Base-by-base conservation (phyloP, 2,797 vertebrate genomes). In the Antrozous pallidus region DNA sequence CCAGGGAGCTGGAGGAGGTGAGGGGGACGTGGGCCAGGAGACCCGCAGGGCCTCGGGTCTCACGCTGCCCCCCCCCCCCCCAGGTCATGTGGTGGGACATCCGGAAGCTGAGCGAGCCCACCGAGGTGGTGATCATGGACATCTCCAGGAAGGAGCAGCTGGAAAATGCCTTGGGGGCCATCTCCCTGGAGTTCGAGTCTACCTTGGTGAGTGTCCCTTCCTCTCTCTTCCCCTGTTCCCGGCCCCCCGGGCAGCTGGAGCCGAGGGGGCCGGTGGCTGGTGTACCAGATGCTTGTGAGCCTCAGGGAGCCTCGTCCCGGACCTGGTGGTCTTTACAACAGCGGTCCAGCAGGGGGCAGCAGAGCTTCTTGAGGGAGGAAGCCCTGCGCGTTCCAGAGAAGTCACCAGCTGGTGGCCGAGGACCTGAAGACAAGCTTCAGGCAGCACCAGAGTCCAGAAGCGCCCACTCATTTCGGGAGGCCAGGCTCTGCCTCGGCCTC, bases 51-150 rank as follows among this genome's bases (percentile, higher is more conserved):
- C 42, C 45, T 31, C 13, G 1, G 7, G 40, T 40, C 90, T 89
- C 84, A 63, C 1, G 63, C 40, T 0, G 1, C 7, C 75, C 56
- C 8, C 1, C 79, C 36, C 22, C 79, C 2, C 3, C 0, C 69
- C 94, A 99, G 99, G 98, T 99, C 42, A 98, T 99, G 94, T 99
- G 99, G 99, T 99, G 99, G 99, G 99, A 99, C 86, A 98, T 99
- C 83, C 98, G 99, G 11, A 99, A 98, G 95, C 85, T 99, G 38
- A 99, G 97, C 0, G 98, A 99, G 95, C 99, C 99, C 82, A 99
- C 98, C 0, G 99, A 99, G 74, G 97, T 91, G 0, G 97, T 99
- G 93, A 56, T 99, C 84, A 95, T 99, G 98, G 99, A 99, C 96
- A 98, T 98, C 75, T 97, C 96, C 79, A 98, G 97, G 47, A 98